Conservation (phyloP, 1,140 invertebrate genomes). For the Physella acuta region DNA sequence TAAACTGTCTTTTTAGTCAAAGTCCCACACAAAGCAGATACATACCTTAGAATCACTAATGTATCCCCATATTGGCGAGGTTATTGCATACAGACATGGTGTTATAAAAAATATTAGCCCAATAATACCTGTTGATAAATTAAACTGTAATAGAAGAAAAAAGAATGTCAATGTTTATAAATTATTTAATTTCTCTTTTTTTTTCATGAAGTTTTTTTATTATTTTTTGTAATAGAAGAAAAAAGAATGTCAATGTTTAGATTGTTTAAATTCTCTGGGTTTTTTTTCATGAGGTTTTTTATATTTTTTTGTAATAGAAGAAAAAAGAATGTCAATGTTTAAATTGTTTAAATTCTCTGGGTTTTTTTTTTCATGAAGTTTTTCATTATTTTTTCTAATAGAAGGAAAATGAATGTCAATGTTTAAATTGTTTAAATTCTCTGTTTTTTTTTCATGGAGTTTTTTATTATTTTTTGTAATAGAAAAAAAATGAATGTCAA, state of each 20-base stretch:
- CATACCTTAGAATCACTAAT: conserved; percentile 48
- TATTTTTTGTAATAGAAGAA: not conserved
- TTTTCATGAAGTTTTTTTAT: not conserved
- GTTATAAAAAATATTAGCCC: conserved; percentile 55
- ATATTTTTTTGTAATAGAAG: not conserved
- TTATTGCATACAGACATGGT: conserved; percentile 52
- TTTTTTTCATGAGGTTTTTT: not conserved
- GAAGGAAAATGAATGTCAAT: too few relatives aligned
- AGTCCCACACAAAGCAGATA: not conserved
- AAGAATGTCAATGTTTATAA: not conserved
- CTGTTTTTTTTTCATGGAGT: too few relatives aligned
- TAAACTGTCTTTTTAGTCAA: not conserved
- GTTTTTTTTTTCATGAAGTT: too few relatives aligned
- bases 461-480: too few relatives aligned
- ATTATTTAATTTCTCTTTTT: not conserved
- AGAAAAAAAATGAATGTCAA: too few relatives aligned
- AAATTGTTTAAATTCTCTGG: not conserved
- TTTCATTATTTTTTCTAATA: too few relatives aligned
- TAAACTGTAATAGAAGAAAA: conserved; percentile 43
- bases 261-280: not conserved
- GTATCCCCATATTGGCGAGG: conserved; percentile 55
- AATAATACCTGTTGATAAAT: conserved; percentile 42
- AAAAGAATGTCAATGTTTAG: not conserved
- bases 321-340: not conserved
- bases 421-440: too few relatives aligned